Conservation (phyloP, 2,797 vertebrate genomes). For the Myiotriccus ornatus region DNA sequence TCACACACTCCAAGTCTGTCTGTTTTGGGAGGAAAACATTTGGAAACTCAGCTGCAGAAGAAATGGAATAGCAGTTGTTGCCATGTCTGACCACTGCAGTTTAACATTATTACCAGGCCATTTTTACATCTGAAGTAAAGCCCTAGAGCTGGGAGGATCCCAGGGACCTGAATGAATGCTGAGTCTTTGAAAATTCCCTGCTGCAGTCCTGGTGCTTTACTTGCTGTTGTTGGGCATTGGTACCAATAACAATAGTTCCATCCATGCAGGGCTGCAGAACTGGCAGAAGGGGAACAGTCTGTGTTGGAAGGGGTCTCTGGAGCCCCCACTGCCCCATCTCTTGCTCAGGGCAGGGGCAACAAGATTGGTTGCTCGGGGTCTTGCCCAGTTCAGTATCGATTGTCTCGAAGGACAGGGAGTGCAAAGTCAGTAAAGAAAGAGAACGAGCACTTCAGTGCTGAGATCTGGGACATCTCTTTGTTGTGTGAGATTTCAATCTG, state of each 20-base stretch:
- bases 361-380: background rate
- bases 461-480: background rate
- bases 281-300: background rate
- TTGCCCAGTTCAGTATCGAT: background rate
- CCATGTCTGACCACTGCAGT: background rate
- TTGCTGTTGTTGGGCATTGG: background rate
- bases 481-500: background rate
- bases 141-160: background rate
- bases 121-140: background rate
- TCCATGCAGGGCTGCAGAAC: background rate
- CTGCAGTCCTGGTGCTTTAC: background rate
- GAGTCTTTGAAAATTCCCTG: rapidly evolving
- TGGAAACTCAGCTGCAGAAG: background rate
- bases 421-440: background rate
- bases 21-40: background rate
- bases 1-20: background rate
- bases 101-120: background rate
- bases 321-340: background rate
- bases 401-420: background rate
- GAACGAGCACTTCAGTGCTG: background rate
- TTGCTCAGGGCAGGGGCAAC: background rate
- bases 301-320: background rate
- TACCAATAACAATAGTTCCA: background rate
- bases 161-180: background rate
- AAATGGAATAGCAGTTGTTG: background rate